Percentiles rank a stretch among this genome's conserved stretches.
phyloP scores from a whole-genome alignment of 1,140 invertebrate genomes.

The Diabrotica undecimpunctata region DNA sequence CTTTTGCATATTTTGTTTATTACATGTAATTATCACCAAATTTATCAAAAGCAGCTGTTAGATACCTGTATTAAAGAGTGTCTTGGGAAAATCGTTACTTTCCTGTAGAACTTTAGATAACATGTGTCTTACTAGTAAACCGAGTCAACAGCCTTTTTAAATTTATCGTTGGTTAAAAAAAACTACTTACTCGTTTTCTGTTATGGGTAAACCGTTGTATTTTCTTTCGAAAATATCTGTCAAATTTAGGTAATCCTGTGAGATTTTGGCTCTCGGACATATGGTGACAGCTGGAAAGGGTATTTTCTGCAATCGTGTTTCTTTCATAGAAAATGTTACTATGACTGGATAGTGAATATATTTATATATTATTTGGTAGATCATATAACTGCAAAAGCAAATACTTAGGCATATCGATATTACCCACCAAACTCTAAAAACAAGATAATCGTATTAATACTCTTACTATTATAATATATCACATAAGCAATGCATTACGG shows the following conservation, averaged over 20 bases:
- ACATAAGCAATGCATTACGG: too few species aligned
- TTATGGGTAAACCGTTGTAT: background rate
- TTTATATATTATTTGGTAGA: conserved; percentile 49
- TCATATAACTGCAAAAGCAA: conserved; percentile 17
- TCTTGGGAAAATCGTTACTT: too few species aligned
- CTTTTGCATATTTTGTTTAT: too few species aligned
- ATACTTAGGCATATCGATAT: conserved; percentile 4
- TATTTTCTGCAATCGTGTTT: conserved; percentile 52
- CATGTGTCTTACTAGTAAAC: too few species aligned
- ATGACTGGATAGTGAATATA: conserved; percentile 55
- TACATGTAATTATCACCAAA: too few species aligned
- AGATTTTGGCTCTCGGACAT: conserved; percentile 49
- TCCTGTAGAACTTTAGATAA: too few species aligned
- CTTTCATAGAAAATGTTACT: conserved; percentile 52
- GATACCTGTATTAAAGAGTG: too few species aligned
- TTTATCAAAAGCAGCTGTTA: too few species aligned
- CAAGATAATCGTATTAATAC: background rate
- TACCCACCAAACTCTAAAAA: conserved; percentile 20
- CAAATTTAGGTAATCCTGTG: conserved; percentile 32
- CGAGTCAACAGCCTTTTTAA: too few species aligned
- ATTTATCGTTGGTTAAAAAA: too few species aligned
- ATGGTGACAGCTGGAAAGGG: conserved; percentile 56
- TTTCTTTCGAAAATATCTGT: conserved; percentile 51
- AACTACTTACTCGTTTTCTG: conserved; percentile 28
- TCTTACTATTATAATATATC: too few species aligned